Evolutionary conservation across 2,888 invertebrate species (phyloP), one percentile per base, ranked within the genome.

Genomic region (Biston betularia): DNA sequence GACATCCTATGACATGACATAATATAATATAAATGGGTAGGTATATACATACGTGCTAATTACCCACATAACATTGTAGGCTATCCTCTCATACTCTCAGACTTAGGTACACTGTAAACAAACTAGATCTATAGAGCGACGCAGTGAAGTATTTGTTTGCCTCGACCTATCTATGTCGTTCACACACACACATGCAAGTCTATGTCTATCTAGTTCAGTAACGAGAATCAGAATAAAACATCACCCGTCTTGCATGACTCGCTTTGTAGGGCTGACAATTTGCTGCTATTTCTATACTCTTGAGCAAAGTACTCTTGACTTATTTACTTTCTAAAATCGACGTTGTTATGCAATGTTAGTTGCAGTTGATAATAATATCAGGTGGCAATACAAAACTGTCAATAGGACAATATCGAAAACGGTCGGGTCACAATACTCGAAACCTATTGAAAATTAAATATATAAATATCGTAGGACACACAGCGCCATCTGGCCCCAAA

Each of bases 151-250:
- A 74, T 81, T 79, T 78, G 78, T 76, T 84, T 77, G 82, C 81
- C 77, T 83, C 84, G 82, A 83, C 81, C 83, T 83, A 83, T 84
- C 83, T 80, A 73, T 71, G 55, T 56, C 50, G 24, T 42, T 45
- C 0, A 61, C 61, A 33, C 62, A 33, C 62, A 66, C 63, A 64
- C 64, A 56, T 76, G 73, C 63, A 73, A 69, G 58, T 57, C 45
- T 68, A 69, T 79, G 71, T 74, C 75, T 74, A 73, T 72, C 50
- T 60, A 63, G 58, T 46, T 12, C 14, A 40, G 48, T 55, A 53
- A 58, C 57, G 38, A 38, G 38, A 38, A 38, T 38, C 38, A 63
- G 58, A 58, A 67, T 66, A 58, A 58, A 67, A 63, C 58, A 53
- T 40, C 14, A 55, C 14, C 34, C 42, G 65, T 65, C 50, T 57